Percentiles rank a stretch among this genome's conserved stretches.
phyloP scores from a whole-genome alignment of 2,113 vertebrate species.

The Grammomys dolichurus region DNA sequence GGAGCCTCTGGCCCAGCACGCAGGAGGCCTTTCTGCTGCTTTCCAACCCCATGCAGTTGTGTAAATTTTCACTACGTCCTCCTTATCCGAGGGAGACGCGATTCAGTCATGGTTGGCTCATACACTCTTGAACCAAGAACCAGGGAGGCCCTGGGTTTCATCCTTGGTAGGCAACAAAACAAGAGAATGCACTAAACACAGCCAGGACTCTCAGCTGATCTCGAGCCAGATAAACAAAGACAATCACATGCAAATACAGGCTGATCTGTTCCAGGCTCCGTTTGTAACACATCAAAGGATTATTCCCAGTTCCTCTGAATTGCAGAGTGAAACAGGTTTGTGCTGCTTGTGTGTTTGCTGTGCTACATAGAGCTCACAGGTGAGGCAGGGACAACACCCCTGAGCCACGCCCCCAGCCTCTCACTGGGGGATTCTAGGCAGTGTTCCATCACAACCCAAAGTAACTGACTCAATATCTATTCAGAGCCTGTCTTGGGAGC shows the following conservation, averaged over 20 bases:
- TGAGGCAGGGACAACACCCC: not conserved
- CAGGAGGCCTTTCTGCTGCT: not conserved
- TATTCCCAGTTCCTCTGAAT: not conserved
- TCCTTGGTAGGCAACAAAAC: not conserved
- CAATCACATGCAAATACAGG: not conserved
- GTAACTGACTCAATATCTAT: not conserved
- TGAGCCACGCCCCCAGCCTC: not conserved
- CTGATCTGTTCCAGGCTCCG: not conserved
- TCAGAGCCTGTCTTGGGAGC: not conserved
- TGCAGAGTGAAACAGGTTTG: not conserved
- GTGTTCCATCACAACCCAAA: not conserved
- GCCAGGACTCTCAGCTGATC: not conserved
- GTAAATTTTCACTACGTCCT: not conserved
- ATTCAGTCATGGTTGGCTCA: not conserved
- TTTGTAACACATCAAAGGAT: not conserved
- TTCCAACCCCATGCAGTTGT: not conserved
- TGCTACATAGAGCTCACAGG: too few relatives aligned
- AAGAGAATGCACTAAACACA: not conserved
- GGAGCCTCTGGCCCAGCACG: not conserved
- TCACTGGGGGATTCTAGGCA: not conserved
- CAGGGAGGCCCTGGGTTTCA: not conserved
- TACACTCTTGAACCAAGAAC: not conserved
- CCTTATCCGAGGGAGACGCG: not conserved
- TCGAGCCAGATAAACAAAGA: not conserved
- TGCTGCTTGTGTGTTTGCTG: not conserved